phyloP scores from a whole-genome alignment of 2,113 vertebrate species.

The Sciurus niger region DNA sequence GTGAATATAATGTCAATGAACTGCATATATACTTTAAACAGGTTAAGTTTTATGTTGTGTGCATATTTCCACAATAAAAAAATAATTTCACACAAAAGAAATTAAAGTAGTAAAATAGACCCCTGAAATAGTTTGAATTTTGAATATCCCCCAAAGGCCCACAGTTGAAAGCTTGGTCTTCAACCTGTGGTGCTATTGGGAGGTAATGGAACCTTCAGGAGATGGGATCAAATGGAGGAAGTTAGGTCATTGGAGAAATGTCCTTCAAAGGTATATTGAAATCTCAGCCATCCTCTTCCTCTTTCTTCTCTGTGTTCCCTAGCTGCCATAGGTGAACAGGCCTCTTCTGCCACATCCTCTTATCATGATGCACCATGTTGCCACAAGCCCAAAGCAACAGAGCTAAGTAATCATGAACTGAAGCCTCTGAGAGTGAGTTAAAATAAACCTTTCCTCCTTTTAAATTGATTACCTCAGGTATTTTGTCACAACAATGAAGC shows the following conservation, averaged over 20 bases:
- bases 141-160: background rate
- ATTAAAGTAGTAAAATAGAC: background rate
- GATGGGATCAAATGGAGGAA: background rate
- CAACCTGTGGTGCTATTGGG: background rate
- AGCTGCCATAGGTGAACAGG: background rate
- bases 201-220: background rate
- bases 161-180: background rate
- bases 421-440: background rate
- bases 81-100: background rate
- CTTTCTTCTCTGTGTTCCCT: background rate
- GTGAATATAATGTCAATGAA: background rate
- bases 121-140: background rate
- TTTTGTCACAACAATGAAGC: background rate
- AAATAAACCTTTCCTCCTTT: background rate
- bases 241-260: background rate
- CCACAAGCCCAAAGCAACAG: background rate
- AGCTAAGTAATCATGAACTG: background rate
- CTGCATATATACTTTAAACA: background rate
- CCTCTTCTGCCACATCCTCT: background rate
- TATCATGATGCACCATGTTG: background rate
- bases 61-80: slow-evolving; percentile 13
- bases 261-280: background rate
- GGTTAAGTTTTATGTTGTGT: background rate
- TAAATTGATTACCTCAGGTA: background rate
- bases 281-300: background rate